Evolutionary conservation across 2,888 invertebrate genomes (phyloP).

Genomic region (Philhelius pedissequus): DNA sequence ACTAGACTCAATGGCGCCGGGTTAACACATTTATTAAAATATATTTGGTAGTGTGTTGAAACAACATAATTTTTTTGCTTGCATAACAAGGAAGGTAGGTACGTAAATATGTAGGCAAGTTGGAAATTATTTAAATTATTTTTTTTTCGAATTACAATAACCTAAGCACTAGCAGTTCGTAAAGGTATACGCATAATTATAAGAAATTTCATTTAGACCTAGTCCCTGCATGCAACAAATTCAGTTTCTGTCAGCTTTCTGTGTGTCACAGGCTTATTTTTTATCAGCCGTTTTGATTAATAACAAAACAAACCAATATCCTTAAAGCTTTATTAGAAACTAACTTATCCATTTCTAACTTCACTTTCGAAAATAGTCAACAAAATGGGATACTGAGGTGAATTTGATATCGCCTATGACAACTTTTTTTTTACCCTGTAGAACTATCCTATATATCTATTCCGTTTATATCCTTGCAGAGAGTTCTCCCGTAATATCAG

Average conservation of each 20-base stretch:
- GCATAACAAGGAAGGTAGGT: too few relatives aligned
- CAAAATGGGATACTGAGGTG: not conserved
- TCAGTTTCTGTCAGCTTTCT: not conserved
- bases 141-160: too few relatives aligned
- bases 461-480: not conserved
- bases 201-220: not conserved
- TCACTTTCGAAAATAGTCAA: not conserved
- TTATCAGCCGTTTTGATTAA: not conserved
- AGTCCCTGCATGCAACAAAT: not conserved
- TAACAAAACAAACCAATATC: constrained; percentile 8
- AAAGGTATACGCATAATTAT: not conserved
- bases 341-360: constrained; percentile 1
- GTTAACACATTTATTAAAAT: not conserved
- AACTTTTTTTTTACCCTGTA: not conserved
- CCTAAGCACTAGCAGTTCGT: not conserved
- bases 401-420: not conserved
- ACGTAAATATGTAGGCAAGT: too few relatives aligned
- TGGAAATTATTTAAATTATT: not conserved
- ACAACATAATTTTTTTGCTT: not conserved
- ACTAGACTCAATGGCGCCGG: constrained; percentile 25
- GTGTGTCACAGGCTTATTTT: not conserved
- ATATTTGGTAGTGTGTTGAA: not conserved
- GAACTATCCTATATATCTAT: too few relatives aligned
- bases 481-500: not conserved
- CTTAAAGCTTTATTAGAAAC: not conserved